A percentile compares a stretch with the other conserved stretches of the same genome.
phyloP scores from a whole-genome alignment of 92 coral and sea anemone genomes.

The Paramuricea clavata region DNA sequence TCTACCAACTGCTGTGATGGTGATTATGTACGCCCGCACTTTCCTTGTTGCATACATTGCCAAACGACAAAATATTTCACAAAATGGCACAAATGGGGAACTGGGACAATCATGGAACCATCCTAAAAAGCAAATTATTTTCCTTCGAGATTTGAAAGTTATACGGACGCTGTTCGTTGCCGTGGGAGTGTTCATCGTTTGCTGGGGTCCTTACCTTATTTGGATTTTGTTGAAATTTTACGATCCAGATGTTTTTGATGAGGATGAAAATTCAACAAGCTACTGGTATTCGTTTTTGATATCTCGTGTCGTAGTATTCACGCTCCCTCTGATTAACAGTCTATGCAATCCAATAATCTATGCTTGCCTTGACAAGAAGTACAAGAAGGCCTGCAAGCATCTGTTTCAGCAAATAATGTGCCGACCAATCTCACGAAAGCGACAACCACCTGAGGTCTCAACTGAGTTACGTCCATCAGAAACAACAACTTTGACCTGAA shows the following conservation, averaged over 20 bases:
- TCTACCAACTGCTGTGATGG: slow-evolving; percentile 3
- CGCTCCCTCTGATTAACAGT: slow-evolving; percentile 83
- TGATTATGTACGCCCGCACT: background rate
- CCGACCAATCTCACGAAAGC: background rate
- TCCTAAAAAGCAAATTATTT: too few relatives aligned
- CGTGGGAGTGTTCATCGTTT: background rate
- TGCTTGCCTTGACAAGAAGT: slow-evolving; percentile 72
- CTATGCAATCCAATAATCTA: slow-evolving; percentile 79
- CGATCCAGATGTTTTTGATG: background rate
- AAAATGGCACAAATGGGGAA: too few relatives aligned
- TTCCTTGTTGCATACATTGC: too few relatives aligned
- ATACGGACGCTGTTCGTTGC: background rate
- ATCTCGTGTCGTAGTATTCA: slow-evolving; percentile 4
- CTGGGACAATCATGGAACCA: too few relatives aligned
- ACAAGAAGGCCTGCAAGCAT: slow-evolving; percentile 81
- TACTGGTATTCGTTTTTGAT: background rate
- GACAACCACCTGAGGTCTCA: too few relatives aligned
- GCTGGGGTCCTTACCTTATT: slow-evolving; percentile 13
- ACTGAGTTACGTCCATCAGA: too few relatives aligned
- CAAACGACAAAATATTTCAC: too few relatives aligned
- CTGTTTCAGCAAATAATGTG: slow-evolving; percentile 54
- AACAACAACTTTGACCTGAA: too few relatives aligned
- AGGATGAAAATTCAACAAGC: background rate
- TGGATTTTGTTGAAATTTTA: background rate
- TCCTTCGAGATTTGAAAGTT: too few relatives aligned